Conservation (phyloP, 53 echinoderm and acorn worm genomes). For the Arbacia lixula region DNA sequence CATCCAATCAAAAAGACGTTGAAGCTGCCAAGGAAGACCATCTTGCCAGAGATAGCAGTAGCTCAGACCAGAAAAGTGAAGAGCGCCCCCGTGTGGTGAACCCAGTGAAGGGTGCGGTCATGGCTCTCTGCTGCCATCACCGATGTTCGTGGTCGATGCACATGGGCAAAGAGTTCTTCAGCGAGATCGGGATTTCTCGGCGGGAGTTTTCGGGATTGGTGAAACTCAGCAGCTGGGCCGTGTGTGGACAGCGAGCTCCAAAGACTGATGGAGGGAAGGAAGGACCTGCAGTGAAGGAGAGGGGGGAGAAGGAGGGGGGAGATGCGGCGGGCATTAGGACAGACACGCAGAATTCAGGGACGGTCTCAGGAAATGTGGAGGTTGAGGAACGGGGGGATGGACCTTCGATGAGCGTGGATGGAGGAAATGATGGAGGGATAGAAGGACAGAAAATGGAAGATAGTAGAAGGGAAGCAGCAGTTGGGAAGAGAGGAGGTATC, state of each 20-base stretch:
- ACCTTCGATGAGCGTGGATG: background rate
- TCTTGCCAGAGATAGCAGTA: background rate
- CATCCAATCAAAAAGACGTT: background rate
- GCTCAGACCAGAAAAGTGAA: no score
- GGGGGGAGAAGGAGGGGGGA: background rate
- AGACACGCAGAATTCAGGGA: no score
- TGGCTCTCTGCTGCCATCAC: conserved; percentile 82
- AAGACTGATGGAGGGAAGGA: background rate
- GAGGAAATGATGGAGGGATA: background rate
- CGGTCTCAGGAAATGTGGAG: no score
- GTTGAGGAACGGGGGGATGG: no score
- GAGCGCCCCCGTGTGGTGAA: background rate
- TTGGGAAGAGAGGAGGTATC: no score
- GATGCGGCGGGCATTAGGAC: no score
- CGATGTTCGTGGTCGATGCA: conserved; percentile 67
- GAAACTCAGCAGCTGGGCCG: conserved; percentile 72
- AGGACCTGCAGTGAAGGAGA: background rate
- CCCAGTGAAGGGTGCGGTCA: conserved; percentile 52
- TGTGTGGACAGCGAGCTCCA: conserved; percentile 45
- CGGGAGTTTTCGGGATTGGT: conserved; percentile 61
- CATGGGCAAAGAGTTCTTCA: conserved; percentile 66
- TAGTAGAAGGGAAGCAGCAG: background rate
- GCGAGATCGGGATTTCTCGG: conserved; percentile 20
- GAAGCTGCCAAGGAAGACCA: background rate
- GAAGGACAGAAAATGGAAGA: background rate